Conservation (phyloP, 2,797 vertebrate genomes). For the Peromyscus melanophrys region DNA sequence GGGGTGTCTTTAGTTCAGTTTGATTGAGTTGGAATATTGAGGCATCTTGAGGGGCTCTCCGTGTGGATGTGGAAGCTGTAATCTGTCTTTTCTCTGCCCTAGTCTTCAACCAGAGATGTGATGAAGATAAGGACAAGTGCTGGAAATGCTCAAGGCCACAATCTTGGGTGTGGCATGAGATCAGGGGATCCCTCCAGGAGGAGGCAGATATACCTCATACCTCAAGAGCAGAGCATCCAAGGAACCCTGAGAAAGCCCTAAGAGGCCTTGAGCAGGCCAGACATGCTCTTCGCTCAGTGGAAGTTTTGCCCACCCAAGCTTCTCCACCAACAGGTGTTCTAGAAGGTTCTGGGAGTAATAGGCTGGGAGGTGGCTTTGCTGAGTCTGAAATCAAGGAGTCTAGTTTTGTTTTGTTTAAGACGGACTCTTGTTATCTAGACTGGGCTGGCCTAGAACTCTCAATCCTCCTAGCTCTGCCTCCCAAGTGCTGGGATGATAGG, state of each 20-base stretch:
- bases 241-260: not conserved
- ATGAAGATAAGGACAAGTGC: not conserved
- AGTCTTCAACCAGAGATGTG: not conserved
- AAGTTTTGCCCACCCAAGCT: slow-evolving; percentile 12
- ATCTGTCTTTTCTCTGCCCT: not conserved
- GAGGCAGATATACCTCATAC: not conserved
- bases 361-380: not conserved
- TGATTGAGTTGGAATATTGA: not conserved
- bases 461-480: not conserved
- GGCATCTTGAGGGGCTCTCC: not conserved
- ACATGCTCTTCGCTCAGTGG: not conserved
- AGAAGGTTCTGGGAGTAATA: slow-evolving; percentile 48
- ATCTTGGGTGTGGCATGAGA: not conserved
- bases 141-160: not conserved
- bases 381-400: not conserved
- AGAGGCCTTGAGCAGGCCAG: slow-evolving; percentile 15
- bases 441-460: not conserved
- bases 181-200: slow-evolving; percentile 49
- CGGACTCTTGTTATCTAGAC: not conserved
- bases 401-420: not conserved
- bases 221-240: not conserved
- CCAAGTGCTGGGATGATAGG: not conserved
- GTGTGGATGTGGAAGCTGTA: not conserved
- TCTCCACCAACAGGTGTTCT: slow-evolving; percentile 35
- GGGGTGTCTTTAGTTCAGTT: not conserved